Evolutionary conservation across 2,888 invertebrate species (phyloP).

Genomic region (Zaprionus obscuricornis): DNA sequence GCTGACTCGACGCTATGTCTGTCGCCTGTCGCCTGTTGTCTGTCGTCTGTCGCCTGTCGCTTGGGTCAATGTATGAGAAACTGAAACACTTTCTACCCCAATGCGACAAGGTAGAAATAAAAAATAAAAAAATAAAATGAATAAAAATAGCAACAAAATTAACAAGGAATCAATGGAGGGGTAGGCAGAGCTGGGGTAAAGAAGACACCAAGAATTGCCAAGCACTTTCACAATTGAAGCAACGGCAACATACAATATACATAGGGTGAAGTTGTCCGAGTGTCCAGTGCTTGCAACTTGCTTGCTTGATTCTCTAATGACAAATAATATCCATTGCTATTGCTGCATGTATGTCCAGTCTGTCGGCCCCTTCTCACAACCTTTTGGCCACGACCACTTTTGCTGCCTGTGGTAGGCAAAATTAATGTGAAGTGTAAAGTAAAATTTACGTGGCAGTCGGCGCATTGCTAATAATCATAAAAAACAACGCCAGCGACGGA

Average conservation of each 20-base stretch:
- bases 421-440: slow-evolving; percentile 75
- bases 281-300: slow-evolving; percentile 4
- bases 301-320: slow-evolving; percentile 56
- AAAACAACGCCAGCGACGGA: too few species aligned
- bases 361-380: neutral
- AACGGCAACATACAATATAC: neutral
- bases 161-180: slow-evolving; percentile 42
- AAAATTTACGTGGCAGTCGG: slow-evolving; percentile 65
- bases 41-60: slow-evolving; percentile 60
- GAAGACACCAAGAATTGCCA: slow-evolving; percentile 9
- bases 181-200: too few species aligned
- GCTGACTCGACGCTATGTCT: slow-evolving; percentile 16
- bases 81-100: slow-evolving; percentile 76
- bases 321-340: slow-evolving; percentile 70
- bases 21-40: slow-evolving; percentile 32
- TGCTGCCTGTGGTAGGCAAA: slow-evolving; percentile 46
- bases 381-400: slow-evolving; percentile 5
- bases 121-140: slow-evolving; percentile 2
- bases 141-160: slow-evolving; percentile 30
- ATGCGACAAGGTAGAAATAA: slow-evolving; percentile 23
- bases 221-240: slow-evolving; percentile 5
- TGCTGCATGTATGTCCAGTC: neutral
- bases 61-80: slow-evolving; percentile 69
- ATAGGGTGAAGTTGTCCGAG: neutral
- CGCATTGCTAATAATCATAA: slow-evolving; percentile 73